phyloP scores from a whole-genome alignment of 2,797 vertebrate species.

The Antrozous pallidus region DNA sequence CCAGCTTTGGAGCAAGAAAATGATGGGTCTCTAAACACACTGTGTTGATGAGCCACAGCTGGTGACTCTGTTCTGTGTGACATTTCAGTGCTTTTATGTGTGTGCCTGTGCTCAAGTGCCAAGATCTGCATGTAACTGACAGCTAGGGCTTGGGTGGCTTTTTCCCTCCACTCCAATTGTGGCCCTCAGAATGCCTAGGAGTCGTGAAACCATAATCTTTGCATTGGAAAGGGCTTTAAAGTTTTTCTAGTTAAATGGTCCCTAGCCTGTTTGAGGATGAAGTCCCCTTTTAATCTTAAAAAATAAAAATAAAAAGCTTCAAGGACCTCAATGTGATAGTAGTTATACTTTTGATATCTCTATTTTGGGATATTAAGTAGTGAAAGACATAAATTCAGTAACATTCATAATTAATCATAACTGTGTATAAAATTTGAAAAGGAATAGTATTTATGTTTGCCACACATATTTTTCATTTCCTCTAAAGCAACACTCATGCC shows the following conservation, averaged over 20 bases:
- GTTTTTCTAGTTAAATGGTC: neutral
- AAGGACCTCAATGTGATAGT: neutral
- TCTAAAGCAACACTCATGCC: neutral
- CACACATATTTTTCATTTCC: neutral
- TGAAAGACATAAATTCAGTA: neutral
- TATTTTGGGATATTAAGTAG: neutral
- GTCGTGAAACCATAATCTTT: neutral
- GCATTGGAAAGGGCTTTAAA: neutral
- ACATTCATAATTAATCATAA: neutral
- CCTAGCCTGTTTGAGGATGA: neutral
- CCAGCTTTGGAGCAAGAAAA: conserved; percentile 19
- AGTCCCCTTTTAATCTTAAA: neutral
- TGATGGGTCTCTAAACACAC: neutral
- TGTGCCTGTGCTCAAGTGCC: neutral
- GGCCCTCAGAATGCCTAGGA: neutral
- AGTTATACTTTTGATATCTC: neutral
- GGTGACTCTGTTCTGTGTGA: neutral
- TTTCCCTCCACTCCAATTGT: neutral
- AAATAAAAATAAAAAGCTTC: neutral
- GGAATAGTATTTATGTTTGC: neutral
- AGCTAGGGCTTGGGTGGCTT: neutral
- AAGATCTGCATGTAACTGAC: neutral
- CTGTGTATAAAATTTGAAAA: neutral
- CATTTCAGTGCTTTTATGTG: neutral
- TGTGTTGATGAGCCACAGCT: conserved; percentile 33